These are phyloP conservation scores for Tortrix viridana DNA, from an alignment of 2,888 invertebrate genomes.

Conservation along the genomic window DNA sequence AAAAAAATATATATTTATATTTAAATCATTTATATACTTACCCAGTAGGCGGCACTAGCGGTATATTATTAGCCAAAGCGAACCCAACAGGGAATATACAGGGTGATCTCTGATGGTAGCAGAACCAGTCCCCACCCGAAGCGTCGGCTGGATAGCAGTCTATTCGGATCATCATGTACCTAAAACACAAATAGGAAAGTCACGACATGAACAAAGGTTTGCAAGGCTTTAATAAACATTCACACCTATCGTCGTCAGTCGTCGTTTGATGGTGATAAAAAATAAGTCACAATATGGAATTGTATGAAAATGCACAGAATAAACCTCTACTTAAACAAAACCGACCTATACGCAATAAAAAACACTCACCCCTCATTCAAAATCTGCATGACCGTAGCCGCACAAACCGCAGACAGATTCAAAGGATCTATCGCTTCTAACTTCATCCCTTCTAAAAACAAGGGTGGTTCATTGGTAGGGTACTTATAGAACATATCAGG, in stretches of 20 bases:
- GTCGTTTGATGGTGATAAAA: too few relatives aligned
- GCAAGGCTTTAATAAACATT: too few relatives aligned
- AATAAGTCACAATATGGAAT: too few relatives aligned
- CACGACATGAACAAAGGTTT: too few relatives aligned
- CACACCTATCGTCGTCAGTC: too few relatives aligned
- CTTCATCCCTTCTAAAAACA: conserved; percentile 95
- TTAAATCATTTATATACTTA: conserved; percentile 54
- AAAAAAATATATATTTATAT: too few relatives aligned
- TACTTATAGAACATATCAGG: conserved; percentile 90
- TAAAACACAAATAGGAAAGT: background rate
- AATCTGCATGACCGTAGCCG: conserved; percentile 97
- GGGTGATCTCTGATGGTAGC: conserved; percentile 97
- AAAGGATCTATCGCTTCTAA: conserved; percentile 98
- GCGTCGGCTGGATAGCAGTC: conserved; percentile 95
- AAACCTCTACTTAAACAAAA: too few relatives aligned
- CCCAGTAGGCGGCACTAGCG: conserved; percentile 93
- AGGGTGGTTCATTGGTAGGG: conserved; percentile 78
- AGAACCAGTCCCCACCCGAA: conserved; percentile 97
- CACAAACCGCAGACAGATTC: conserved; percentile 96
- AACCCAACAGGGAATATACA: conserved; percentile 98
- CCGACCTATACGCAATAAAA: too few relatives aligned
- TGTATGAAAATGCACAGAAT: too few relatives aligned
- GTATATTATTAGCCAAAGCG: conserved; percentile 92
- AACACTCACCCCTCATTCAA: conserved; percentile 89
- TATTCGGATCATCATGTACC: conserved; percentile 95